Evolutionary conservation across 2,888 invertebrate genomes (phyloP), one percentile per base, ranked within the genome.

Genomic region (Zele albiditarsus): DNA sequence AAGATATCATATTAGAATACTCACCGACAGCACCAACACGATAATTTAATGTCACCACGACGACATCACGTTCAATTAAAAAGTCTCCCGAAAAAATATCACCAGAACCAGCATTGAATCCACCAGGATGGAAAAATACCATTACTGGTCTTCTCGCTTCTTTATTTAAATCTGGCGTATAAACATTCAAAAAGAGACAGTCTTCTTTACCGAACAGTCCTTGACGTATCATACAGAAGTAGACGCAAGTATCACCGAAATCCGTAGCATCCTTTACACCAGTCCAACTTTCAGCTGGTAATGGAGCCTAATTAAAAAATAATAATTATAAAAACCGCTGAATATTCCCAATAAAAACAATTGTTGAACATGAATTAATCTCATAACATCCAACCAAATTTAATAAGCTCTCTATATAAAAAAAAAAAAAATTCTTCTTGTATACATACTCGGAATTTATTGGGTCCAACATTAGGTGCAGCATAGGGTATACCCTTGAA

Each of bases 401-500:
- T n/a, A n/a, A 8, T 12, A 12, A 38, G 8, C 8, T 12, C 2
- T n/a, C n/a, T n/a, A n/a, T n/a, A n/a, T n/a, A n/a, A n/a, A n/a
- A n/a, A n/a, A n/a, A n/a, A n/a, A n/a, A n/a, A 38, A 6, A n/a
- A n/a, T 46, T n/a, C 42, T 58, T 58, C 20, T 20, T 38, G n/a
- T 46, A 16, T 31, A 28, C 80, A 81, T 79, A 88, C 88, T 62
- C 82, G 79, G 74, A 86, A 89, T 80, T 85, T 88, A 33, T 85
- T 73, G 0, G 70, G 53, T 0, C 85, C 86, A 38, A 83, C 78
- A 76, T 83, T 85, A 0, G 88, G 84, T 71, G 85, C 85, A 0
- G 85, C 86, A 65, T 86, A 88, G 3, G 88, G 88, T 69, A 88
- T 84, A 2, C 88, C 88, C 68, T 84, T 86, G 63, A 88, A 88